phyloP scores from a whole-genome alignment of 1,140 invertebrate species.

The Plutomurus gul region DNA sequence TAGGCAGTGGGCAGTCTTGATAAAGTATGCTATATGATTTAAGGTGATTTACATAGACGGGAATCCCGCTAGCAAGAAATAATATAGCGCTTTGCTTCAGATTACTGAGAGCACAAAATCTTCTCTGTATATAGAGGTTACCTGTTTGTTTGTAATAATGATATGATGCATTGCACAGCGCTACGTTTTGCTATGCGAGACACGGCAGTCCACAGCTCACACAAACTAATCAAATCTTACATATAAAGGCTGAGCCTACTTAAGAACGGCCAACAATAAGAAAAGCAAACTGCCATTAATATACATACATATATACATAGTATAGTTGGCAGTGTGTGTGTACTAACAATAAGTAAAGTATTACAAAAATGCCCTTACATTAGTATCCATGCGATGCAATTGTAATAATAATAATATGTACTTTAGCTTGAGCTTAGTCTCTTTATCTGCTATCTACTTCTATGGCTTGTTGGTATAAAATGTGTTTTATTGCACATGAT shows the following conservation, averaged over 20 bases:
- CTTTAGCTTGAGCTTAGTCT: neutral
- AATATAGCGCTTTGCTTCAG: neutral
- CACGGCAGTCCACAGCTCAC: no score
- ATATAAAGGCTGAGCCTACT: neutral
- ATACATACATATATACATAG: neutral
- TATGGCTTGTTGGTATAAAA: neutral
- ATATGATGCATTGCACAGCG: no score
- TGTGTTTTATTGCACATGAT: constrained; percentile 14
- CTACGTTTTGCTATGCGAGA: no score
- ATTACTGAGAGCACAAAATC: neutral
- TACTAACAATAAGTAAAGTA: neutral
- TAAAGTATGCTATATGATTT: neutral
- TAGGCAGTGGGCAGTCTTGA: constrained; percentile 1
- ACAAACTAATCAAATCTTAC: neutral
- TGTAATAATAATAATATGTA: neutral
- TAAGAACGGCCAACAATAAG: neutral
- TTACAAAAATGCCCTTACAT: neutral
- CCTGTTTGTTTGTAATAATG: no score
- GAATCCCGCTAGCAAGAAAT: constrained; percentile 21
- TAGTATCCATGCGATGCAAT: neutral
- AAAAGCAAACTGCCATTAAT: neutral
- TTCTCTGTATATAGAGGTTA: no score
- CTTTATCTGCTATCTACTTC: neutral
- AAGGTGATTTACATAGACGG: constrained; percentile 11
- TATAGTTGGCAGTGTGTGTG: neutral